These are phyloP conservation scores for Erannis defoliaria DNA, from an alignment of 2,888 invertebrate genomes.

Conservation along the genomic window DNA sequence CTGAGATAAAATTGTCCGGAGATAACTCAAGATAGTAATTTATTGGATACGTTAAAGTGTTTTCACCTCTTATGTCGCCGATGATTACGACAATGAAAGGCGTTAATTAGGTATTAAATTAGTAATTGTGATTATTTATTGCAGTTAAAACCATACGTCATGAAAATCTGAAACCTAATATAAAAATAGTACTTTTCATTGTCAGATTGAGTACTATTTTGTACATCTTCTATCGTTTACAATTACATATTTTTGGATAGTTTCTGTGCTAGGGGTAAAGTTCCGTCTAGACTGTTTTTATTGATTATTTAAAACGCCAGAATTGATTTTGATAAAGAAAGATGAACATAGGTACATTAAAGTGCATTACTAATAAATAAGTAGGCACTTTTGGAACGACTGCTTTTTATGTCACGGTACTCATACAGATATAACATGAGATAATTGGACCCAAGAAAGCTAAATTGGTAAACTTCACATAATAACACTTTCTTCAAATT, in stretches of 20 bases:
- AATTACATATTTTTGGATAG: too few species aligned
- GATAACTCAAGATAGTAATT: slow-evolving; percentile 57
- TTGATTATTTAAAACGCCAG: too few species aligned
- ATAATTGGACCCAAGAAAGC: slow-evolving; percentile 2
- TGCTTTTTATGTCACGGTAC: background rate
- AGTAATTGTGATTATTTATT: background rate
- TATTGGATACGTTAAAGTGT: slow-evolving; percentile 32
- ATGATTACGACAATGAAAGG: slow-evolving; percentile 27
- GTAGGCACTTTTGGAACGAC: too few species aligned
- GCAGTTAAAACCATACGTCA: background rate
- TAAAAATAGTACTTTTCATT: too few species aligned
- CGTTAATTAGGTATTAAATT: slow-evolving; percentile 8
- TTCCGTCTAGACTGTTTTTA: too few species aligned
- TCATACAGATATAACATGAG: background rate
- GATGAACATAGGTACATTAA: too few species aligned
- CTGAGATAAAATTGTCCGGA: slow-evolving; percentile 60
- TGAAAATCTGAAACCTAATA: too few species aligned
- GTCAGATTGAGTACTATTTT: too few species aligned
- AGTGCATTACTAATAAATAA: too few species aligned
- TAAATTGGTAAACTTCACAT: slow-evolving; percentile 33
- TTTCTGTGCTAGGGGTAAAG: too few species aligned
- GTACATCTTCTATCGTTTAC: too few species aligned
- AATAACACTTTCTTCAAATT: slow-evolving; percentile 42
- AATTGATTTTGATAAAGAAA: too few species aligned
- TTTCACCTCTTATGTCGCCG: slow-evolving; percentile 38